Base-by-base conservation (phyloP, 1,140 invertebrate genomes). In the Plodia interpunctella region DNA sequence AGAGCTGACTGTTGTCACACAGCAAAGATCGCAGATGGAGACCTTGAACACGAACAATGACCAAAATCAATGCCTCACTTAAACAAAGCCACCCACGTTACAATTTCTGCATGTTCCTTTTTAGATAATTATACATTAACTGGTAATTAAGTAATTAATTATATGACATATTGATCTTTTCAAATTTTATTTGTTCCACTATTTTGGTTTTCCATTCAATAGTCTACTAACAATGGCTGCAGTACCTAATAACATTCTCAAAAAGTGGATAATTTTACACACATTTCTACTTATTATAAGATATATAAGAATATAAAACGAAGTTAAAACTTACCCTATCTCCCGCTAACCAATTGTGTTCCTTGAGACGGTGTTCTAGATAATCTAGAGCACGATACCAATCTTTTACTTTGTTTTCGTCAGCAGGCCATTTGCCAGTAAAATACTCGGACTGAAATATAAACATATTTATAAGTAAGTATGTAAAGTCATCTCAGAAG, bases 21-120 rank as follows among this genome's bases (percentile, higher is more conserved):
- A 66, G 53, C 81, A 85, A 6, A 88, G 30, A 57, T 88, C 85
- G 25, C 72, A 73, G 4, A 87, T 63, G n/a, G 63, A 59, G 64
- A 86, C 74, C 83, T 86, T 68, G 52, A 78, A 78, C 30, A 59
- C 49, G 25, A 56, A 25, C 49, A 56, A 44, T n/a, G n/a, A 58
- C 49, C 20, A 10, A 5, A 5, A 15, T 18, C 28, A 25, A 25
- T 25, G 21, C 20, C 0, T 49, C 20, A 35, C 1, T 55, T n/a
- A n/a, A n/a, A n/a, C n/a, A n/a, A n/a, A n/a, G n/a, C n/a, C n/a
- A n/a, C n/a, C n/a, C n/a, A n/a, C n/a, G n/a, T n/a, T n/a, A n/a
- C n/a, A n/a, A n/a, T n/a, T n/a, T n/a, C n/a, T n/a, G n/a, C n/a
- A n/a, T n/a, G n/a, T n/a, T n/a, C n/a, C n/a, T n/a, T n/a, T n/a